Percentiles rank a stretch among this genome's conserved stretches.
Evolutionary conservation across 2,797 vertebrate species (phyloP).

Genomic region (Eulemur albifrons): DNA sequence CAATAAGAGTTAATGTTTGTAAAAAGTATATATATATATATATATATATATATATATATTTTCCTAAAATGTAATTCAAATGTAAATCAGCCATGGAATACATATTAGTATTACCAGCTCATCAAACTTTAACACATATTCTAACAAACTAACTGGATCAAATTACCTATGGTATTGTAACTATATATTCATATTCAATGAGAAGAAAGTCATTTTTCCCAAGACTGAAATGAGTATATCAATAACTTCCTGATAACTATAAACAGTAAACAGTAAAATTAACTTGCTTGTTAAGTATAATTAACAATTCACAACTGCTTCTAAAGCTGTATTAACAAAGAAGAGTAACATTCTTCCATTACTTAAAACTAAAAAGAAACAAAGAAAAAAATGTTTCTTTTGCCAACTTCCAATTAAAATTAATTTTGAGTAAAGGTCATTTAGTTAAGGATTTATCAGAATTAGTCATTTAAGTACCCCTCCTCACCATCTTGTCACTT

Average conservation of each 20-base stretch:
- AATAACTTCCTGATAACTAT: conserved; percentile 74
- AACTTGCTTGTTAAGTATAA: conserved; percentile 81
- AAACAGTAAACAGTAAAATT: conserved; percentile 77
- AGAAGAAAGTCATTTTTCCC: conserved; percentile 37
- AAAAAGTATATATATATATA: neutral
- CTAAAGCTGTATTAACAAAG: conserved; percentile 77
- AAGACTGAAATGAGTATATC: conserved; percentile 67
- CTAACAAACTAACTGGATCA: neutral
- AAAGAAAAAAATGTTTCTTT: conserved; percentile 80
- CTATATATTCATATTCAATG: conserved; percentile 33
- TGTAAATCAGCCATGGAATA: neutral
- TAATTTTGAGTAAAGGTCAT: conserved; percentile 87
- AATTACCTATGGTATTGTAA: neutral
- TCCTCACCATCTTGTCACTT: conserved; percentile 89
- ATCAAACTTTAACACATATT: neutral
- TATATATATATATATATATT: neutral
- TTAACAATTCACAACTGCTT: conserved; percentile 76
- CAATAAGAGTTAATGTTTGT: conserved; percentile 40
- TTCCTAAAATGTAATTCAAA: neutral
- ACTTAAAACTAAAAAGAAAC: conserved; percentile 80
- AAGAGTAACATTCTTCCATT: conserved; percentile 76
- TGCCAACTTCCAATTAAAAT: conserved; percentile 87
- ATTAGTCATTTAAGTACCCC: conserved; percentile 87
- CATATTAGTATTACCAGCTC: neutral
- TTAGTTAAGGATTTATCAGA: conserved; percentile 87